A percentile compares a stretch with the other conserved stretches of the same genome.
Evolutionary conservation across 2,888 invertebrate genomes (phyloP).

Genomic region (Laothoe populi): DNA sequence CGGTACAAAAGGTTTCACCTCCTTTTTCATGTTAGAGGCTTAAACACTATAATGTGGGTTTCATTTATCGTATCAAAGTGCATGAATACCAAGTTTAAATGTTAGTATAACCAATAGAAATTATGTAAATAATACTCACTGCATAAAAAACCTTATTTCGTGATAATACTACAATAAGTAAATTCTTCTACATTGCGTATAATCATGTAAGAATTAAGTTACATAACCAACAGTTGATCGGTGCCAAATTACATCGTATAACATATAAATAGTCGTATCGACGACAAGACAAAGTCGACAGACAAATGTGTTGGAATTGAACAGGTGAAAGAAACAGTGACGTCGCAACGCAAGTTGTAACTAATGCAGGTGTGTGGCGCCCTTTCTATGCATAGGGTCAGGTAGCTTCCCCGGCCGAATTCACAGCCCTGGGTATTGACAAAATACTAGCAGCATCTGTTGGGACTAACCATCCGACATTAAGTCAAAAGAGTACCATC

Average conservation of each 20-base stretch:
- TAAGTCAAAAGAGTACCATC: not conserved
- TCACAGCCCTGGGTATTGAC: slow-evolving; percentile 40
- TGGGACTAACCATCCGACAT: not conserved
- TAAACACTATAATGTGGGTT: too few species aligned
- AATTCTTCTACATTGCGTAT: not conserved
- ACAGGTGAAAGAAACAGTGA: slow-evolving; percentile 23
- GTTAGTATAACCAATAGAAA: too few species aligned
- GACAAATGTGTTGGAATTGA: slow-evolving; percentile 21
- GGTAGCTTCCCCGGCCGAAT: slow-evolving; percentile 8
- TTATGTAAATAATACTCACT: too few species aligned
- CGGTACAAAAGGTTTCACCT: too few species aligned
- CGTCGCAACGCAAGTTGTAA: slow-evolving; percentile 19
- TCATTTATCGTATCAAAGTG: too few species aligned
- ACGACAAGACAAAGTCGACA: slow-evolving; percentile 17
- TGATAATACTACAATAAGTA: not conserved
- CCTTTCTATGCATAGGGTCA: slow-evolving; percentile 12
- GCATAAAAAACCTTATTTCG: not conserved
- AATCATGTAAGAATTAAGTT: slow-evolving; percentile 22
- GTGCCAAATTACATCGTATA: slow-evolving; percentile 23
- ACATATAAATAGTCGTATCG: slow-evolving; percentile 17
- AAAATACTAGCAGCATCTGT: slow-evolving; percentile 39
- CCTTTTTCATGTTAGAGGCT: too few species aligned
- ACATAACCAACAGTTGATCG: slow-evolving; percentile 19
- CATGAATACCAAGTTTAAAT: too few species aligned
- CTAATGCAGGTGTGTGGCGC: slow-evolving; percentile 23